Base-by-base conservation (phyloP, 2,888 invertebrate species). In the Amitus sp. region DNA sequence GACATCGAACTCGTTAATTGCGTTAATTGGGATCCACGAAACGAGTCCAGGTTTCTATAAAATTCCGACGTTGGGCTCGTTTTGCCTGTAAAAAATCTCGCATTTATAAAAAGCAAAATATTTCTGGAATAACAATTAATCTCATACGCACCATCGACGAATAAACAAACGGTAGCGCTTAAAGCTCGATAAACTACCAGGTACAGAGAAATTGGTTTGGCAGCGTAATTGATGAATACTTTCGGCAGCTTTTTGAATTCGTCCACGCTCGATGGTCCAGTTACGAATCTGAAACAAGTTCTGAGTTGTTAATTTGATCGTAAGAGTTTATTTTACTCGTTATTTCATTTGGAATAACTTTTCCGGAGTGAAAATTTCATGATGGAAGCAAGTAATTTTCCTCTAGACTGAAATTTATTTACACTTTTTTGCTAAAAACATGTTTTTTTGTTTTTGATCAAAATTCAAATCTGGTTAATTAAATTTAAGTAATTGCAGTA, bases 81-180 rank as follows among this genome's bases (percentile, higher is more conserved):
- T 67, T 85, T 84, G 56, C 84, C 91, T 91, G 82, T 46, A n/a
- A n/a, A n/a, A n/a, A n/a, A n/a, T n/a, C n/a, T n/a, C n/a, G n/a
- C n/a, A n/a, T n/a, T n/a, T n/a, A n/a, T n/a, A n/a, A n/a, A n/a
- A n/a, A n/a, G n/a, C n/a, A n/a, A 45, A 54, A 46, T 27, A 51
- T 45, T 53, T 33, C 30, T 19, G 40, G 1, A 34, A 37, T 47
- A 40, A n/a, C n/a, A n/a, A n/a, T n/a, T n/a, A n/a, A n/a, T 43
- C 6, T 30, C 39, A 46, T 42, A 77, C 83, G 84, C 82, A 94
- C 95, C 90, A 81, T 92, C 89, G 57, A 95, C 85, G 74, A 95
- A 91, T 53, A 96, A 86, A 77, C 94, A 94, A 28, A 96, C 84
- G 19, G 95, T 93, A 3, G 95, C 92, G 84, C 93, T 94, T 42